Conservation (phyloP, 2,113 vertebrate genomes). For the Mobula hypostoma region DNA sequence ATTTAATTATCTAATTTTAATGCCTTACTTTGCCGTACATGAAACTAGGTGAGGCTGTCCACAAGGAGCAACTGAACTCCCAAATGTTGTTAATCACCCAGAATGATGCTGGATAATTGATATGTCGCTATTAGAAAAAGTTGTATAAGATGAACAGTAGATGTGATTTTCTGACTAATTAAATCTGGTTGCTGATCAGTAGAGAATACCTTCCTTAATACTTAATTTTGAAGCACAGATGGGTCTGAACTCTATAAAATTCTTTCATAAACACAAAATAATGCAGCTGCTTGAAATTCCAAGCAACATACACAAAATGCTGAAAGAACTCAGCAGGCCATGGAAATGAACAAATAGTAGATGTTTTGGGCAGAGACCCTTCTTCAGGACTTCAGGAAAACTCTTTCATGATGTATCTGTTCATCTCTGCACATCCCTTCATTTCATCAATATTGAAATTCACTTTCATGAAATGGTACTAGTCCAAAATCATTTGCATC, state of each 20-base stretch:
- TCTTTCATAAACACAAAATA: too few species aligned
- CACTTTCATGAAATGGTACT: neutral
- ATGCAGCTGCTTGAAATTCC: too few species aligned
- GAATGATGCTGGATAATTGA: neutral
- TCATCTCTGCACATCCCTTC: neutral
- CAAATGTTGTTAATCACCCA: neutral
- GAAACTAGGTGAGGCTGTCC: neutral
- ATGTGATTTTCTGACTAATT: neutral
- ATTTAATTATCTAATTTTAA: neutral
- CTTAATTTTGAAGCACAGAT: neutral
- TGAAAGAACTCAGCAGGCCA: too few species aligned
- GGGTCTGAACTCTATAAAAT: neutral
- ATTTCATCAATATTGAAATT: neutral
- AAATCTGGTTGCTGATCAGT: neutral
- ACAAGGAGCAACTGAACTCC: neutral
- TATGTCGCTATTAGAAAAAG: neutral
- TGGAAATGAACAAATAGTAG: too few species aligned
- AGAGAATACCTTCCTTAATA: neutral
- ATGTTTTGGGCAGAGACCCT: too few species aligned
- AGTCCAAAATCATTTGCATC: neutral
- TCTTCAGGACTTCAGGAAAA: too few species aligned
- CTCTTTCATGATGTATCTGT: neutral
- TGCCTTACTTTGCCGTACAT: neutral
- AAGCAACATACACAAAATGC: too few species aligned
- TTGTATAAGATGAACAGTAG: neutral